Conservation (phyloP, 2,113 vertebrate species). For the Salvator merianae region DNA sequence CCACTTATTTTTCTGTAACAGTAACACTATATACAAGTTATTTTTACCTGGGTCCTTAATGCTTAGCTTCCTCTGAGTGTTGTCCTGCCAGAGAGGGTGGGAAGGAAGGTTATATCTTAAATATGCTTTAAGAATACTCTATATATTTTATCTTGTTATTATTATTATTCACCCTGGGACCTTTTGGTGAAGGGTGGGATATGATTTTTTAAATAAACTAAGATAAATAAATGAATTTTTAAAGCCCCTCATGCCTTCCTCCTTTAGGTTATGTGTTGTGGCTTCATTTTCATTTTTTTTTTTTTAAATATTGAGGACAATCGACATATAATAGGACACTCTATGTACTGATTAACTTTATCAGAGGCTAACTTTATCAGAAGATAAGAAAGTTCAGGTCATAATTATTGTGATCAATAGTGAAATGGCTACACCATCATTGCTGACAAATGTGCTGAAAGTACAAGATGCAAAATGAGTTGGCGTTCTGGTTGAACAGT, state of each 20-base stretch:
- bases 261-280: neutral
- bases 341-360: conserved; percentile 12
- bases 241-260: neutral
- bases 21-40: neutral
- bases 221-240: neutral
- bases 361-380: neutral
- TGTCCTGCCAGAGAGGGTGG: too few species aligned
- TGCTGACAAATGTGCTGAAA: neutral
- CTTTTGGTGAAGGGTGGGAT: too few species aligned
- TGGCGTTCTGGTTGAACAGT: neutral
- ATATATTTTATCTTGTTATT: too few species aligned
- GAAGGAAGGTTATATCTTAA: too few species aligned
- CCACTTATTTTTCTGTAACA: neutral
- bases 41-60: too few species aligned
- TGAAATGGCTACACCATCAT: neutral
- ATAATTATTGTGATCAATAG: neutral
- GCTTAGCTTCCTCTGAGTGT: too few species aligned
- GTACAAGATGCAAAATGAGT: neutral
- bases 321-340: neutral
- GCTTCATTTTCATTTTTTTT: neutral
- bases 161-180: too few species aligned
- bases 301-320: neutral
- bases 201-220: too few species aligned
- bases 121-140: too few species aligned
- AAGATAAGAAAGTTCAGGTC: neutral